These are phyloP conservation scores for Apaloderma vittatum DNA, from an alignment of 2,113 vertebrate species.

Conservation along the genomic window DNA sequence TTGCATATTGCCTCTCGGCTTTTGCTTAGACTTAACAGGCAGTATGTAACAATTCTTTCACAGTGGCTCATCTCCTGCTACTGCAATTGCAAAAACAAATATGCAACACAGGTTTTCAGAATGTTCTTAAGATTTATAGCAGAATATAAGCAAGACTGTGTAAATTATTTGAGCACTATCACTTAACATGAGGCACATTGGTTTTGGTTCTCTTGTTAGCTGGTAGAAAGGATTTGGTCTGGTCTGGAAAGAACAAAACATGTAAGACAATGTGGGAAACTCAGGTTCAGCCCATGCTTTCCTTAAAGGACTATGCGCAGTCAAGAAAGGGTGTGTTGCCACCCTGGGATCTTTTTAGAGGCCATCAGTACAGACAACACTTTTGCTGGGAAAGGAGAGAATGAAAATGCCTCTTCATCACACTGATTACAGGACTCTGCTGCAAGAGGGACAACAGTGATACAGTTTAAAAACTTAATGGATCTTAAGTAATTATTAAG, in stretches of 20 bases:
- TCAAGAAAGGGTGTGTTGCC: neutral
- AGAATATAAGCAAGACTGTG: neutral
- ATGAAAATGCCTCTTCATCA: neutral
- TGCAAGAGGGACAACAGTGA: neutral
- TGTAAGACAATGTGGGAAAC: neutral
- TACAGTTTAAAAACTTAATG: constrained; percentile 15
- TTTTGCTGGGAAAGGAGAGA: neutral
- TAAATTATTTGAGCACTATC: neutral
- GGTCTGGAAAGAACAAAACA: neutral
- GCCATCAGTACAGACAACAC: neutral
- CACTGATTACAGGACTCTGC: neutral
- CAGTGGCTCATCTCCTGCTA: neutral
- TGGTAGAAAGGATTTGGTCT: neutral
- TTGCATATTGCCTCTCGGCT: neutral
- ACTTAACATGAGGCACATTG: neutral
- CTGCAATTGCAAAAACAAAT: neutral
- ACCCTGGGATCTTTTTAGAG: neutral
- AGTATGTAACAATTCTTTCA: neutral
- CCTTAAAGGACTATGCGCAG: neutral
- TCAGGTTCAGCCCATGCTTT: neutral
- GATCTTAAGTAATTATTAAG: constrained; percentile 40
- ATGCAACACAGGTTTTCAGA: neutral
- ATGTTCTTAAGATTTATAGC: neutral
- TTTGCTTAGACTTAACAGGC: neutral
- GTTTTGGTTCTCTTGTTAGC: neutral